Base-by-base conservation (phyloP, 2,797 vertebrate species). In the Cynodonichthys magdalenae region DNA sequence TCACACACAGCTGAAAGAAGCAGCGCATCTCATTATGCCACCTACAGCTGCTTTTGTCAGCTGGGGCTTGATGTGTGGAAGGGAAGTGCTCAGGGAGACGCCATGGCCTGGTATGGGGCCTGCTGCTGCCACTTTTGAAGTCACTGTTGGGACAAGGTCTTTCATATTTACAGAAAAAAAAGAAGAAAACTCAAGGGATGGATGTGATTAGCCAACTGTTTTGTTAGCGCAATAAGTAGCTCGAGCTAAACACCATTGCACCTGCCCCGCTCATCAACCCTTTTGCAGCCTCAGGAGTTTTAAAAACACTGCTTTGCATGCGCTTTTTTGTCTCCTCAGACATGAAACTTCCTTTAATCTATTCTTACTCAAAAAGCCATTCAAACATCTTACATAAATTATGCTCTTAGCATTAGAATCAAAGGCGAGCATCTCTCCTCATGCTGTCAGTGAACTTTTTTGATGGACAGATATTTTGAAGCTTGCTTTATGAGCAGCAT, bases 371-470 rank as follows among this genome's bases (percentile, higher is more conserved):
- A 87, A 91, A 93, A 93, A 89, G 86, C 82, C 89, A 90, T 92
- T 94, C 90, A 92, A 92, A 92, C 85, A 86, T 93, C 90, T 90
- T 93, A 92, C 91, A 94, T 94, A 92, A 93, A 93, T 93, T 92
- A 93, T 94, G 92, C 93, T 92, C 87, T 94, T 89, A 92, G 92
- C 90, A 92, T 92, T 92, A 92, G 84, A 93, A 93, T 93, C 90
- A 93, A 94, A 92, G 89, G 81, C 77, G 9, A 75, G 80, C 67
- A 84, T 82, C 75, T 81, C 72, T 80, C 77, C 83, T 88, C 82
- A 61, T 61, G 82, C 86, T 78, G 75, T 83, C 82, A 83, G 82
- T 85, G 82, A 90, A 84, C 83, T 83, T 87, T 24, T 87, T 86
- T 92, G 91, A 94, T 90, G 79, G 90, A 88, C 87, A 83, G 85